Evolutionary conservation across 2,888 invertebrate genomes (phyloP), one percentile per base, ranked within the genome.

Genomic region (Tanypteryx hageni): DNA sequence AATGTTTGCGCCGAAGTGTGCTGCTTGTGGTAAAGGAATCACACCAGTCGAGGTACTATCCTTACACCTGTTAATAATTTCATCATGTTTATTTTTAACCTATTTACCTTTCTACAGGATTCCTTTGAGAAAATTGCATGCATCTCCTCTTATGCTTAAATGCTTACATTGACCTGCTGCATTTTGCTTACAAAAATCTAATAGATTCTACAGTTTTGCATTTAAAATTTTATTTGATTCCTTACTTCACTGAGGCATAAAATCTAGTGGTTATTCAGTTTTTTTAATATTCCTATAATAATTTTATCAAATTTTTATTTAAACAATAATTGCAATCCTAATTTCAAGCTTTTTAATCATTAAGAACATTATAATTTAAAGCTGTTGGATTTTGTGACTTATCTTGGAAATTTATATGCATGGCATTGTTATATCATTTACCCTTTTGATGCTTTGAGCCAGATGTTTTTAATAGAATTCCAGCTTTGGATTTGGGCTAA

Each of bases 1-100:
- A 95, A 98, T 99, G 97, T 99, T 99, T 96, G 99, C 99, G 68
- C 99, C 99, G 2, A 99, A 99, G 95, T 99, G 99, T 95, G 99
- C 99, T 58, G 98, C 99, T 93, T 99, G 99, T 95, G 98, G 98
- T 93, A 98, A 99, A 96, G 98, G 99, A 31, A 96, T 96, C 92
- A 92, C 92, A 31, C 93, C 99, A 59, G 98, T 99, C 76, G 99
- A 97, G 95, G 97, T 97, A 95, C 94, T 93, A 93, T 68, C 58
- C 92, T 57, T 86, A 59, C 16, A n/a, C 84, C 76, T 61, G 81
- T 81, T 81, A 58, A 83, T 92, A 58, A 83, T 56, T n/a, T 18
- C 82, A 92, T 92, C 81, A 82, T 31, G 27, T 89, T 89, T 89
- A 44, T 68, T 11, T 31, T 64, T 89, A 31, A 61, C 61, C 89